These are phyloP conservation scores for Hipposideros larvatus DNA, from an alignment of 2,797 vertebrate species.

Conservation along the genomic window DNA sequence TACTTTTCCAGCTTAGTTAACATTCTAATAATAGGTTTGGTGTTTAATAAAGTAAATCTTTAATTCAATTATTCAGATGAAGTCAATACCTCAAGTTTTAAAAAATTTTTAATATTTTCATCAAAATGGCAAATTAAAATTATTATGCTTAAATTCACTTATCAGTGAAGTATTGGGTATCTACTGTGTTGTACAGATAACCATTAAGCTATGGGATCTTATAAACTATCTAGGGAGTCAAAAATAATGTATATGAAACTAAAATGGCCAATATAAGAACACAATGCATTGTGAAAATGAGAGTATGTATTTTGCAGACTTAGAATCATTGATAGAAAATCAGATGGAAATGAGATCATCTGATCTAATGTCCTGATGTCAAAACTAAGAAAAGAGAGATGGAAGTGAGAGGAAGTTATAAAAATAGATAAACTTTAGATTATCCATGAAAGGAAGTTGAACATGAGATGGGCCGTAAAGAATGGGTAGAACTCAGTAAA, in stretches of 20 bases:
- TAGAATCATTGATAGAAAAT: conserved; percentile 14
- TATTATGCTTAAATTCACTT: conserved; percentile 24
- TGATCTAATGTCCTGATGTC: neutral
- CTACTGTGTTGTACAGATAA: neutral
- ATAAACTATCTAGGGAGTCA: neutral
- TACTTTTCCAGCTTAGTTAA: conserved; percentile 37
- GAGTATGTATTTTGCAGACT: neutral
- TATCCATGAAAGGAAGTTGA: conserved; percentile 1
- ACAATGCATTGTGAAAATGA: conserved; percentile 41
- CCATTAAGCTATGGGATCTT: neutral
- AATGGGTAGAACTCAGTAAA: neutral
- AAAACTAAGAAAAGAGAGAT: neutral
- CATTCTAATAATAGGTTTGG: conserved; percentile 26
- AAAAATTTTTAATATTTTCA: conserved; percentile 18
- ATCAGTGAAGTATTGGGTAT: conserved; percentile 35
- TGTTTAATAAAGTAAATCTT: conserved; percentile 23
- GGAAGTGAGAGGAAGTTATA: neutral
- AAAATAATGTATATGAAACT: conserved; percentile 19
- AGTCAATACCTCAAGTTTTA: neutral
- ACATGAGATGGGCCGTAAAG: neutral
- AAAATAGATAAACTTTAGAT: neutral
- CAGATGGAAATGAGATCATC: conserved; percentile 17
- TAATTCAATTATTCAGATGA: conserved; percentile 8
- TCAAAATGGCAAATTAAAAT: conserved; percentile 31
- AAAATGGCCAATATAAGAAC: conserved; percentile 8